Conservation (phyloP, 2,888 invertebrate species). For the Ectropis crepuscularia region DNA sequence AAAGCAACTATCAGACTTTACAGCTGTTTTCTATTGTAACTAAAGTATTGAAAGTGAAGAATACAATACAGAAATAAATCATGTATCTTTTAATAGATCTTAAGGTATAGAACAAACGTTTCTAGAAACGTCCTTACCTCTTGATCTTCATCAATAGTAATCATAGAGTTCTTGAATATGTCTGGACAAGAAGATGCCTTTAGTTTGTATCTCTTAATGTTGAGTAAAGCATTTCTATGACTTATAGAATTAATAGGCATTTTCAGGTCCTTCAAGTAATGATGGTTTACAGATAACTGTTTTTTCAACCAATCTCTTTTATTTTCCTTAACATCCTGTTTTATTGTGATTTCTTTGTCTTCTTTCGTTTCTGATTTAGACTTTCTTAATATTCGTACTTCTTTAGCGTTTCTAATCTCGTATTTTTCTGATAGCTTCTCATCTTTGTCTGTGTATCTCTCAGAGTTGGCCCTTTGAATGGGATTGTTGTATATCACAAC, state of each 20-base stretch:
- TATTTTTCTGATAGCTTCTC: constrained; percentile 54
- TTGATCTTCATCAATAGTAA: constrained; percentile 90
- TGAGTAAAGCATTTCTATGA: constrained; percentile 93
- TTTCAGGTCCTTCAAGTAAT: constrained; percentile 89
- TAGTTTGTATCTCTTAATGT: constrained; percentile 91
- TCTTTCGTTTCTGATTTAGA: constrained; percentile 63
- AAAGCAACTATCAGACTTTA: too few species aligned
- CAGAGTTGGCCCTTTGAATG: constrained; percentile 68
- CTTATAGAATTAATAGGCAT: constrained; percentile 93
- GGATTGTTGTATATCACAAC: constrained; percentile 58
- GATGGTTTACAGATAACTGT: constrained; percentile 84
- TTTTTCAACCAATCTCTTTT: constrained; percentile 78
- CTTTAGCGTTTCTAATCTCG: constrained; percentile 59
- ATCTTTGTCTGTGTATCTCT: constrained; percentile 55
- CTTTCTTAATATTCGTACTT: constrained; percentile 55
- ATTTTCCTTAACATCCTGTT: constrained; percentile 74
- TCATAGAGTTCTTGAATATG: constrained; percentile 95
- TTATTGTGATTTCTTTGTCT: constrained; percentile 61
- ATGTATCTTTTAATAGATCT: neutral
- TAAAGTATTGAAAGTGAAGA: too few species aligned
- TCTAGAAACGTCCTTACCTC: constrained; percentile 82
- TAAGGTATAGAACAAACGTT: neutral
- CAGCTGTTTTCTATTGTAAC: too few species aligned
- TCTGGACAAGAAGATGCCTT: constrained; percentile 96
- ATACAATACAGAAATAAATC: too few species aligned